These are phyloP conservation scores for Agriopis aurantiaria DNA, from an alignment of 2,888 invertebrate species.

Conservation along the genomic window DNA sequence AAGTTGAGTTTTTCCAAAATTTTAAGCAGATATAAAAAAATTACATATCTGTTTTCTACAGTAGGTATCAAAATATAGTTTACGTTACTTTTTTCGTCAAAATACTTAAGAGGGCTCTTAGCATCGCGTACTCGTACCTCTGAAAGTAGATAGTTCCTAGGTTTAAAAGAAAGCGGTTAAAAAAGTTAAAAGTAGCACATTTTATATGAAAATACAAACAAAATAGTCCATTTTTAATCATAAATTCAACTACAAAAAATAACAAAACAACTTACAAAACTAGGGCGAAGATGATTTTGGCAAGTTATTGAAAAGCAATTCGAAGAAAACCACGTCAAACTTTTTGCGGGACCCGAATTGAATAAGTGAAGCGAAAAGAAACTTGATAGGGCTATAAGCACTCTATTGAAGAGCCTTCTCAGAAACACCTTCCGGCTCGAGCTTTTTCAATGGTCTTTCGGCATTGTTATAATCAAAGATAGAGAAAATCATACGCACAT, in stretches of 20 bases:
- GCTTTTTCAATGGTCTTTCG: slow-evolving; percentile 1
- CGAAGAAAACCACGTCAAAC: slow-evolving; percentile 6
- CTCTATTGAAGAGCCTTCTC: slow-evolving; percentile 6
- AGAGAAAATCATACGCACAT: not conserved
- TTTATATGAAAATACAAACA: not conserved
- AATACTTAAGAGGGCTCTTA: no score
- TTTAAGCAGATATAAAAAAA: no score
- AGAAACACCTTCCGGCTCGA: slow-evolving; percentile 16
- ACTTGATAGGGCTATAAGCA: slow-evolving; percentile 14
- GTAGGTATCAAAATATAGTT: no score
- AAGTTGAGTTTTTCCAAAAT: no score
- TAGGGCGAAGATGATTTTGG: not conserved
- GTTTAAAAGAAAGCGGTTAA: no score
- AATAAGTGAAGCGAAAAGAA: slow-evolving; percentile 19
- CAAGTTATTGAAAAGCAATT: slow-evolving; percentile 5
- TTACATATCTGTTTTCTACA: no score
- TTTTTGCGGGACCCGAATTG: slow-evolving; percentile 1
- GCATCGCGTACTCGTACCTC: no score
- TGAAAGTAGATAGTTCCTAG: no score
- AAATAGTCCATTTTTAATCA: no score
- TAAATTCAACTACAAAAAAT: no score
- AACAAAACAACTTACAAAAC: slow-evolving; percentile 8
- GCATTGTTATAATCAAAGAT: not conserved
- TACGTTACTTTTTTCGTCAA: no score
- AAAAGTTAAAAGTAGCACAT: not conserved